These are phyloP conservation scores for Malurus cyaneus DNA, from an alignment of 2,113 vertebrate genomes.

Conservation along the genomic window DNA sequence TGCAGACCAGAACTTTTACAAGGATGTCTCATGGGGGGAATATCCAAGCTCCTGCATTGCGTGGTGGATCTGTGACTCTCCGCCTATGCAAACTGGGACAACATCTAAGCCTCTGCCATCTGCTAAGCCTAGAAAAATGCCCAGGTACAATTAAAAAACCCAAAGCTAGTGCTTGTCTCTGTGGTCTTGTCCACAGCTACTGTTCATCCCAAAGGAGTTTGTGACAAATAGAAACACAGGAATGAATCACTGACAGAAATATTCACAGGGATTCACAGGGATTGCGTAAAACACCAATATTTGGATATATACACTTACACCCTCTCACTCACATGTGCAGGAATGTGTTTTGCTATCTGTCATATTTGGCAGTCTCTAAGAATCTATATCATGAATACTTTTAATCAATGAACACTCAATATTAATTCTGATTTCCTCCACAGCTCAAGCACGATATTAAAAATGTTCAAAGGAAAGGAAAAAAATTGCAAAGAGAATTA, in stretches of 20 bases:
- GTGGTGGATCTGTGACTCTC: background rate
- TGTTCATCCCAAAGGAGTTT: background rate
- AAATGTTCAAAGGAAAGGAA: background rate
- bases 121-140: background rate
- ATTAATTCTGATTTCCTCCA: background rate
- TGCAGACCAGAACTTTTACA: background rate
- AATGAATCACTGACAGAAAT: background rate
- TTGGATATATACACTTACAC: background rate
- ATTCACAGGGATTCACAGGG: background rate
- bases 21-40: background rate
- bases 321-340: background rate
- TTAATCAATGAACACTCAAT: background rate
- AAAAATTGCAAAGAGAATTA: background rate
- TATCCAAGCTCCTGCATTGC: background rate
- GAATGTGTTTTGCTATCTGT: background rate
- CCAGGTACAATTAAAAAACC: background rate
- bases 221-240: background rate
- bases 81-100: background rate
- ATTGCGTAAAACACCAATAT: background rate
- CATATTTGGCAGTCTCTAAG: background rate
- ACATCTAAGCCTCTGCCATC: background rate
- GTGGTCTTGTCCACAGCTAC: background rate
- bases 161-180: background rate
- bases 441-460: background rate
- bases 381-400: background rate